Evolutionary conservation across 2,797 vertebrate genomes (phyloP).

Genomic region (Poecilia wingei): DNA sequence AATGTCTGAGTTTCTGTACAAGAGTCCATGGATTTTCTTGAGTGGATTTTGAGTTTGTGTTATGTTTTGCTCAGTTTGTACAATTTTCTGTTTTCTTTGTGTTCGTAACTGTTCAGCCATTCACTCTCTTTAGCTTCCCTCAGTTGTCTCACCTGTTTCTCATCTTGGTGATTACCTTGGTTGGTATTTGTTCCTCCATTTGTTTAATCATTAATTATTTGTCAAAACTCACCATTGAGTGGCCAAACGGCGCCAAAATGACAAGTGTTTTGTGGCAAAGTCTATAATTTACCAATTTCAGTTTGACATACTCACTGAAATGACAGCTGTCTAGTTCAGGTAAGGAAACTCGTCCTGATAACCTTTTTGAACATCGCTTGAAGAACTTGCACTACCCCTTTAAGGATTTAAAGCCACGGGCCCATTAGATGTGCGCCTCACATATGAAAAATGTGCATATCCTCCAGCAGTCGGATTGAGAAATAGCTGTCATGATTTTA

Average conservation of each 20-base stretch:
- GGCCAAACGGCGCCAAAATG: not conserved
- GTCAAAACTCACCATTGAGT: not conserved
- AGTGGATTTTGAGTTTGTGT: no score
- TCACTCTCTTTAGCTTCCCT: not conserved
- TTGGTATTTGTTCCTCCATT: not conserved
- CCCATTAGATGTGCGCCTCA: not conserved
- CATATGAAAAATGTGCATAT: not conserved
- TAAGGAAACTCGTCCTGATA: not conserved
- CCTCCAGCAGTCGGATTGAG: not conserved
- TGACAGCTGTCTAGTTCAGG: not conserved
- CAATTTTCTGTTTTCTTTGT: not conserved
- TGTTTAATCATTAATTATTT: not conserved
- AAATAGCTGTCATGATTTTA: conserved; percentile 32
- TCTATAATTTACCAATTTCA: not conserved
- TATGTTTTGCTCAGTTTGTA: not conserved
- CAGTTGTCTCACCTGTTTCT: not conserved
- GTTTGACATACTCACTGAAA: not conserved
- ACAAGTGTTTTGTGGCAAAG: not conserved
- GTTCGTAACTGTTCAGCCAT: not conserved
- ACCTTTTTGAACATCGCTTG: not conserved
- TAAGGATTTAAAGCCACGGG: not conserved
- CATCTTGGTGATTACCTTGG: not conserved
- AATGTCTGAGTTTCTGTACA: no score
- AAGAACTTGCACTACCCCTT: not conserved
- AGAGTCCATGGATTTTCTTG: no score